phyloP scores from a whole-genome alignment of 1,140 invertebrate species.

The Schlechtendalia chinensis region DNA sequence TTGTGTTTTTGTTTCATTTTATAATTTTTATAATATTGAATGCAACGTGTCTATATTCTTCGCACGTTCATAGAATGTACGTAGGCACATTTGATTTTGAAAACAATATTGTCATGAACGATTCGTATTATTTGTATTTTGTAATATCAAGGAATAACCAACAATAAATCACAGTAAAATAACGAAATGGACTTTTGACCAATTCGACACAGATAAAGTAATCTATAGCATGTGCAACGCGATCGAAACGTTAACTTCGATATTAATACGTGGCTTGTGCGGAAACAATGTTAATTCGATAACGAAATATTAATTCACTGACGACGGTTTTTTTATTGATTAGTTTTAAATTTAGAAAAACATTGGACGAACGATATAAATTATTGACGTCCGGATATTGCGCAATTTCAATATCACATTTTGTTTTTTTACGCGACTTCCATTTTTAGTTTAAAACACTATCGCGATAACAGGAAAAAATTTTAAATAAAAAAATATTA shows the following conservation, averaged over 20 bases:
- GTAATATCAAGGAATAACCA: neutral
- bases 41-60: no score
- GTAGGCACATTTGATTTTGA: neutral
- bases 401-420: neutral
- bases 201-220: neutral
- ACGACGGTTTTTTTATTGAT: neutral
- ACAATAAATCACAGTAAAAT: neutral
- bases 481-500: neutral
- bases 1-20: no score
- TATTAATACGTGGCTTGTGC: neutral
- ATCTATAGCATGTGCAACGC: neutral
- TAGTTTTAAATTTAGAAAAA: neutral
- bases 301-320: neutral
- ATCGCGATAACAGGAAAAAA: neutral
- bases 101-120: neutral
- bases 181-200: neutral
- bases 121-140: neutral
- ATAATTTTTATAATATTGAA: no score
- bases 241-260: neutral
- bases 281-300: constrained; percentile 13
- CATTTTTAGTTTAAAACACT: neutral
- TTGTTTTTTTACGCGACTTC: neutral
- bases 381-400: neutral
- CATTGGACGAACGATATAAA: neutral
- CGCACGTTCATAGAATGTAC: neutral